These are phyloP conservation scores for Cyanocitta stelleri DNA, from an alignment of 2,113 vertebrate species.

Conservation along the genomic window DNA sequence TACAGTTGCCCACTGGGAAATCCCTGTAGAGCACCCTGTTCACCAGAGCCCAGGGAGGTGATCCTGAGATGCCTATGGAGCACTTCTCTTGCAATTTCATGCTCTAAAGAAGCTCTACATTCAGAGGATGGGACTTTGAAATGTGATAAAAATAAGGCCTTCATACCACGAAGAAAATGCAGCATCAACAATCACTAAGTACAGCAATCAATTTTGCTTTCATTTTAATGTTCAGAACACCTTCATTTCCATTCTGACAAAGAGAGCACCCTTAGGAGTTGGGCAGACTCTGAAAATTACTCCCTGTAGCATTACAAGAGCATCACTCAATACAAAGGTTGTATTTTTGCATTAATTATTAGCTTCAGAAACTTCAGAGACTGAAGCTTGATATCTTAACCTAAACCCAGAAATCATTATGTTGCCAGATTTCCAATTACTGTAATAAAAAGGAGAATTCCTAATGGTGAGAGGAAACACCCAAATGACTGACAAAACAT, in stretches of 20 bases:
- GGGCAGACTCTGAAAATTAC: background rate
- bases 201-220: background rate
- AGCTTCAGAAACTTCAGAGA: background rate
- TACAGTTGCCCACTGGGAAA: background rate
- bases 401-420: background rate
- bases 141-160: background rate
- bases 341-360: background rate
- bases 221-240: background rate
- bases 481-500: background rate
- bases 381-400: background rate
- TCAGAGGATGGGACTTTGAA: background rate
- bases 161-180: background rate
- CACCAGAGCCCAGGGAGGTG: background rate
- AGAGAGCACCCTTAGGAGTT: background rate
- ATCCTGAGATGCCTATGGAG: rapidly evolving
- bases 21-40: background rate
- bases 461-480: background rate
- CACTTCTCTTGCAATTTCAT: background rate
- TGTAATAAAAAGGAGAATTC: background rate
- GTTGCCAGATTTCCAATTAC: background rate
- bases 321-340: background rate
- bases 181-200: background rate
- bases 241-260: background rate
- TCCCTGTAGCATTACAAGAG: background rate
- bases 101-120: rapidly evolving